Conservation (phyloP, 2,888 invertebrate species). For the Nemoura dubitans region DNA sequence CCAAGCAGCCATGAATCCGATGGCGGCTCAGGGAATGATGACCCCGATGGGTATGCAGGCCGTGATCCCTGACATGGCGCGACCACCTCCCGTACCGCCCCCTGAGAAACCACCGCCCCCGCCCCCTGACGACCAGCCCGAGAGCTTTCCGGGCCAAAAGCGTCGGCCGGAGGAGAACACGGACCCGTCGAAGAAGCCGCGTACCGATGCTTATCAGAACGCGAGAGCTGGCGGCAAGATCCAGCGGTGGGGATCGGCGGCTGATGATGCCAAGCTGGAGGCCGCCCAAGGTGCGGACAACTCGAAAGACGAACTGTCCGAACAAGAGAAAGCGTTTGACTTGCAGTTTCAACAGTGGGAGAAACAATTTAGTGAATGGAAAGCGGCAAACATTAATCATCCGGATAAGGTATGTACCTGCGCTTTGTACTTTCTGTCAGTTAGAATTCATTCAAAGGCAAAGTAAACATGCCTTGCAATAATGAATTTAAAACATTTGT, state of each 20-base stretch:
- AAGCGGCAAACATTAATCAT: slow-evolving; percentile 88
- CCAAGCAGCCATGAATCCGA: slow-evolving; percentile 62
- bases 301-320: slow-evolving; percentile 58
- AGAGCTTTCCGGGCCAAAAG: slow-evolving; percentile 39
- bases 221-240: not conserved
- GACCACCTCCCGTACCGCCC: slow-evolving; percentile 54
- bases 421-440: no score
- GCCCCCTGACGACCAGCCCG: slow-evolving; percentile 43
- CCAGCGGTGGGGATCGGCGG: not conserved
- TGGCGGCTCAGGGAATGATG: slow-evolving; percentile 54
- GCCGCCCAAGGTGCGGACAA: not conserved
- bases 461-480: no score
- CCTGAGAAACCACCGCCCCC: slow-evolving; percentile 58
- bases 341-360: slow-evolving; percentile 92
- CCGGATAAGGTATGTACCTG: slow-evolving; percentile 76
- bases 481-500: no score
- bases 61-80: slow-evolving; percentile 51
- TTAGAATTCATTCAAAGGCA: no score
- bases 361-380: slow-evolving; percentile 91
- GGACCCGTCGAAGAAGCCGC: not conserved
- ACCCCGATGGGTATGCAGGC: slow-evolving; percentile 53
- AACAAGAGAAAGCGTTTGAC: slow-evolving; percentile 86
- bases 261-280: not conserved
- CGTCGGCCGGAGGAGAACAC: slow-evolving; percentile 29
- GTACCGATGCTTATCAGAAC: not conserved